These are phyloP conservation scores for Meiosimyza platycephala DNA, from an alignment of 2,888 invertebrate genomes.

Conservation along the genomic window DNA sequence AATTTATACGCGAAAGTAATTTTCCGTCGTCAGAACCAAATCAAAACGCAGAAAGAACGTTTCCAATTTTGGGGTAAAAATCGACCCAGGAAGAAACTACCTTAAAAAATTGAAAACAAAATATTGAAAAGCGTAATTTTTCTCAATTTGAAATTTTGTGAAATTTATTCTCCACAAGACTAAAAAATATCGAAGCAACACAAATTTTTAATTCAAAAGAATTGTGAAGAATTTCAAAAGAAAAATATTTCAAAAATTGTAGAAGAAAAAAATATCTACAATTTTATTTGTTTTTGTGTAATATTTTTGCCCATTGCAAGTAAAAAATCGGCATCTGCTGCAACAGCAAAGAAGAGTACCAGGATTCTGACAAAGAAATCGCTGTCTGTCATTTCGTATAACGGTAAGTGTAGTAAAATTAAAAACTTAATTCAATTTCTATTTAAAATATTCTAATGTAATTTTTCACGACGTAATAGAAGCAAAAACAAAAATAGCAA, in stretches of 20 bases:
- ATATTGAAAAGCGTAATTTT: constrained; percentile 19
- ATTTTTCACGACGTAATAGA: constrained; percentile 17
- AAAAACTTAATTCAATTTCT: not conserved
- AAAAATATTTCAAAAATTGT: constrained; percentile 25
- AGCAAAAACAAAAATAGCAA: not conserved
- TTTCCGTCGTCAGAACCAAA: constrained; percentile 1
- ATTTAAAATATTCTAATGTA: constrained; percentile 6
- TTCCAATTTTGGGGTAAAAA: constrained; percentile 26
- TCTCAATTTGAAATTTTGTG: constrained; percentile 17
- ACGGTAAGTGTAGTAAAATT: constrained; percentile 29
- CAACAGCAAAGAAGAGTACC: not conserved
- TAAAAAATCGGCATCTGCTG: not conserved
- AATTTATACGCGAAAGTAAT: constrained; percentile 16
- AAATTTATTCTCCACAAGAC: constrained; percentile 7
- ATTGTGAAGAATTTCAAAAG: constrained; percentile 31
- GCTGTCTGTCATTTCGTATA: not conserved
- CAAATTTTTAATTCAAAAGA: constrained; percentile 28
- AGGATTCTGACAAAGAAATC: not conserved
- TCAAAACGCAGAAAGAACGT: not conserved
- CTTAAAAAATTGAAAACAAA: constrained; percentile 15
- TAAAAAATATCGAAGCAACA: constrained; percentile 32
- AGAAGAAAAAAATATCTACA: constrained; percentile 7
- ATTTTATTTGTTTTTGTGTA: constrained; percentile 24
- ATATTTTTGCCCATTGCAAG: constrained; percentile 19
- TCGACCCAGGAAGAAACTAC: constrained; percentile 6